phyloP scores from a whole-genome alignment of 2,888 invertebrate species.

The Keiferia lycopersicella region DNA sequence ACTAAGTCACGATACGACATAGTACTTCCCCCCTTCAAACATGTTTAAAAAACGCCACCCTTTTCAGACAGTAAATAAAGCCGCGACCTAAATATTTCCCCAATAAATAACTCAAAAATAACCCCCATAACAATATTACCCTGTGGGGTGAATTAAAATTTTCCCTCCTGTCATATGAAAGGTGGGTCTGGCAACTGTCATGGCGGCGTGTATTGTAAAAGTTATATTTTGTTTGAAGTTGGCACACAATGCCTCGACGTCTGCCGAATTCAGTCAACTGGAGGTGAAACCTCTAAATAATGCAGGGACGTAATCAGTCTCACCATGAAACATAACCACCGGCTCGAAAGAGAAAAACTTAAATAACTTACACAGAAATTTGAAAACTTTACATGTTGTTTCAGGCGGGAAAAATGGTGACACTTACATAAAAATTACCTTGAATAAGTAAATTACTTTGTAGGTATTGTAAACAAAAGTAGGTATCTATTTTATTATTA shows the following conservation, averaged over 20 bases:
- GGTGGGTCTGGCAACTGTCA: neutral
- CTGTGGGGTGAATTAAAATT: neutral
- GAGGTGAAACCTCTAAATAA: neutral
- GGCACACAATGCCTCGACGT: constrained; percentile 13
- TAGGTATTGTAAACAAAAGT: too few species aligned
- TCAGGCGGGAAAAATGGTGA: too few species aligned
- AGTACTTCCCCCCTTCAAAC: too few species aligned
- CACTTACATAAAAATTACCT: too few species aligned
- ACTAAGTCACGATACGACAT: too few species aligned
- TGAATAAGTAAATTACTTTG: too few species aligned
- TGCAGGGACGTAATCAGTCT: neutral
- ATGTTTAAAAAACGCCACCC: neutral
- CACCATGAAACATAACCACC: too few species aligned
- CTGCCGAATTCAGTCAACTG: constrained; percentile 7
- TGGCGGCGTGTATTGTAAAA: neutral
- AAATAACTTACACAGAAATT: too few species aligned
- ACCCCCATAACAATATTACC: neutral
- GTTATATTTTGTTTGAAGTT: constrained; percentile 9
- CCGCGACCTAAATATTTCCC: neutral
- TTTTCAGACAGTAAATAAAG: neutral
- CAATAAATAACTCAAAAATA: constrained; percentile 3
- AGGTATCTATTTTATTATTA: too few species aligned
- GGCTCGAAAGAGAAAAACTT: too few species aligned
- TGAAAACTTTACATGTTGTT: too few species aligned
- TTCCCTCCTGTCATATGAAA: constrained; percentile 17